These are phyloP conservation scores for Halcyon senegalensis DNA, from an alignment of 2,113 vertebrate genomes.

Conservation along the genomic window DNA sequence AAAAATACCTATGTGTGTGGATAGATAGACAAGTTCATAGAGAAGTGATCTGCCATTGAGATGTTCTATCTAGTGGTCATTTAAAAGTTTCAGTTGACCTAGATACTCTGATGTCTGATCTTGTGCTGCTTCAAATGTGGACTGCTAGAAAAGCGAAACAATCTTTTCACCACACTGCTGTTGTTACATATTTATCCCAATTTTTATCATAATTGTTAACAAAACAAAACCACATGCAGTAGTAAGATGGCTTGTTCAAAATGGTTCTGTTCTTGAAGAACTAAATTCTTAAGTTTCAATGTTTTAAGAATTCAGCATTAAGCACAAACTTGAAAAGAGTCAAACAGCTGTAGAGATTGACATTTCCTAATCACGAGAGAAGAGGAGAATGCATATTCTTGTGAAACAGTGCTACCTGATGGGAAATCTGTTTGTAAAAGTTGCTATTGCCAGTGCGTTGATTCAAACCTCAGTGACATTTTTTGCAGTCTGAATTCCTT, in stretches of 20 bases:
- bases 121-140: neutral
- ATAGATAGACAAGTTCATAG: neutral
- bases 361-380: neutral
- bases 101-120: neutral
- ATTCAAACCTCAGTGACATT: neutral
- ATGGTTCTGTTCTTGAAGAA: neutral
- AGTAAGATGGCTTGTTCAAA: neutral
- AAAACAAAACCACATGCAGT: neutral
- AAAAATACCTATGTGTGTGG: neutral
- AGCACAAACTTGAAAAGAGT: neutral
- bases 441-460: neutral
- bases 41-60: neutral
- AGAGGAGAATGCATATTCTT: neutral
- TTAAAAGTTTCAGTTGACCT: neutral
- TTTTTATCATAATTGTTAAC: accelerated
- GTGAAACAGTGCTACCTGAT: neutral
- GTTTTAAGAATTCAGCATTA: neutral
- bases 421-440: neutral
- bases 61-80: neutral
- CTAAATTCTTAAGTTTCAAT: neutral
- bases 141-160: neutral
- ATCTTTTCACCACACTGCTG: neutral
- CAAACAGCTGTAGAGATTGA: neutral
- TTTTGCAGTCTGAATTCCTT: neutral
- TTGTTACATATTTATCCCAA: neutral